phyloP scores from a whole-genome alignment of 2,797 vertebrate genomes.

The Gallinago nigripennis region DNA sequence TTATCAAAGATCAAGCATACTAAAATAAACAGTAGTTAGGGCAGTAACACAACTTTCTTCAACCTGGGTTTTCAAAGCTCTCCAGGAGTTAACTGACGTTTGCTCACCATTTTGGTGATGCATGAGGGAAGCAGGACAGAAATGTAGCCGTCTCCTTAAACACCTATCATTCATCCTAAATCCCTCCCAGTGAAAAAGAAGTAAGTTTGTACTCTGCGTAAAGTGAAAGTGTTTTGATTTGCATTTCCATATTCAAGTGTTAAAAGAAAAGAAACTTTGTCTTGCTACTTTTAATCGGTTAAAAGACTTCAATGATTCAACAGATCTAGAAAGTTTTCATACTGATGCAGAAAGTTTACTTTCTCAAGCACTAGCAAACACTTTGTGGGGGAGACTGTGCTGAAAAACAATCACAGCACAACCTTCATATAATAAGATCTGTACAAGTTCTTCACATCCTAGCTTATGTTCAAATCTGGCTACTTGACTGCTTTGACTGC shows the following conservation, averaged over 20 bases:
- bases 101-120: not conserved
- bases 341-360: not conserved
- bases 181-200: not conserved
- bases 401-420: not conserved
- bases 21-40: not conserved
- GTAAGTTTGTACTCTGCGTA: not conserved
- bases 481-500: not conserved
- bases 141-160: not conserved
- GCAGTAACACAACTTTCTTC: not conserved
- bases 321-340: not conserved
- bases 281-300: not conserved
- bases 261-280: not conserved
- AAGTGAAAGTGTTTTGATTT: not conserved
- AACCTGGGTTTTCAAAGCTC: not conserved
- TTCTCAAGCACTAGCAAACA: not conserved
- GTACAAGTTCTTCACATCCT: not conserved
- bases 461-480: not conserved
- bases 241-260: not conserved
- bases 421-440: not conserved
- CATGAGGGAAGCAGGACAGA: not conserved
- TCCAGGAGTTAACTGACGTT: not conserved
- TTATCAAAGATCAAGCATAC: conserved; percentile 26
- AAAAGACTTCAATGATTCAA: not conserved
- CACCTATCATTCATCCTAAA: not conserved
- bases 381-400: fast-evolving